These are phyloP conservation scores for Numenius phaeopus DNA, from an alignment of 2,797 vertebrate species.

Conservation along the genomic window DNA sequence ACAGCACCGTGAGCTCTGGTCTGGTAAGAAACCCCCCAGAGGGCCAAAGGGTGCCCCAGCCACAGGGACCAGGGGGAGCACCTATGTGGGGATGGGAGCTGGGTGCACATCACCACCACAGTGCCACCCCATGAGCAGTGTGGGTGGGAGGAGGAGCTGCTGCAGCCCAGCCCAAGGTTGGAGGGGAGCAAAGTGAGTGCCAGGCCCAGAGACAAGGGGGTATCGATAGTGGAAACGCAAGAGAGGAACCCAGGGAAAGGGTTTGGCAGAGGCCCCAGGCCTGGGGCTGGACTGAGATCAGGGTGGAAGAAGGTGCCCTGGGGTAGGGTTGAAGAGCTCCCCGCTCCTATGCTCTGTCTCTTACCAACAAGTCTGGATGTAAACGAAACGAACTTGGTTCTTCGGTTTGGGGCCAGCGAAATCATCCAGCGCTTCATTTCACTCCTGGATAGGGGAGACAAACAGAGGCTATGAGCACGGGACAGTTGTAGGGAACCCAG, in stretches of 20 bases:
- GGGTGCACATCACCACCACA: fast-evolving
- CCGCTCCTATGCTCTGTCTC: background rate
- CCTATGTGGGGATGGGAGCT: background rate
- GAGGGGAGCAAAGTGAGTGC: background rate
- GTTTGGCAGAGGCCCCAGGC: background rate
- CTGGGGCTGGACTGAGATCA: background rate
- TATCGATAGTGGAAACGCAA: background rate
- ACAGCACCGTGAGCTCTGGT: fast-evolving
- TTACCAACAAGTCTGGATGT: constrained; percentile 90
- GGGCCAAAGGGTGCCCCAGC: background rate
- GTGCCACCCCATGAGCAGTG: background rate
- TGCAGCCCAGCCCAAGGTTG: background rate
- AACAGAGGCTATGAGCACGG: background rate
- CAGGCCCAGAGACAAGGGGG: background rate
- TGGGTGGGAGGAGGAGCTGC: background rate
- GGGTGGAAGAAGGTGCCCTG: background rate
- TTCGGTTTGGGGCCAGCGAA: constrained; percentile 91
- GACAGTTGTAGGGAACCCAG: background rate
- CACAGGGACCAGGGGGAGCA: fast-evolving
- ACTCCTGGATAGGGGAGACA: constrained; percentile 82
- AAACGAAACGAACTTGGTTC: constrained; percentile 93
- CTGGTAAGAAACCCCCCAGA: background rate
- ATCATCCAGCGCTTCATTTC: constrained; percentile 97
- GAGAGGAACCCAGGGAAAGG: background rate
- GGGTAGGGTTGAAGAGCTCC: background rate